Evolutionary conservation across 2,113 vertebrate genomes (phyloP), one percentile per base, ranked within the genome.

Genomic region (Picathartes gymnocephalus): DNA sequence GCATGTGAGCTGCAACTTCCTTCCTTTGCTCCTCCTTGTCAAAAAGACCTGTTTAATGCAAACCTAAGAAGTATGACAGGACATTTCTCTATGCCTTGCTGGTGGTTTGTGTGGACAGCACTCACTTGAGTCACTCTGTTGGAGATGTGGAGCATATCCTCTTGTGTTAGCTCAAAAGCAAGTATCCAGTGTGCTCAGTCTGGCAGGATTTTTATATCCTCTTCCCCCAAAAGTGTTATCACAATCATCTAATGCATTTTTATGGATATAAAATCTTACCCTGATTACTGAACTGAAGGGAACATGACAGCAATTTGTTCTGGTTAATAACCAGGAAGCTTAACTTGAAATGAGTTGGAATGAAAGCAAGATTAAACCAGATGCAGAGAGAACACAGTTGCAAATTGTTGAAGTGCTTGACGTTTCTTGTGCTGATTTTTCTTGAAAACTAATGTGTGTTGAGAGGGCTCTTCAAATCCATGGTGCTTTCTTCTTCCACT

Each of bases 301-400:
- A 95, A 96, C 79, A 92, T 23, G 68, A 88, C 92, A 91, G 64
- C 71, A 94, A 91, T 96, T 95, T 96, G 92, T 96, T 96, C 76
- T 0, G 0, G 93, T 86, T 95, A 96, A 90, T 95, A 95, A 90
- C 74, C 79, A 68, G 71, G 47, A 88, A 51, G 76, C 74, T 94
- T 88, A 95, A 86, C 76, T 74, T 88, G 85, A 88, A 96, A 70
- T 86, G 57, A 93, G 31, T 86, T 93, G 90, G 69, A 93, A 80
- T 56, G 87, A 94, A 88, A 80, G 64, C 64, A 71, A 92, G 88
- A 71, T 71, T 90, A 88, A 95, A 83, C 81, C 88, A 96, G 82
- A 86, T 96, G 92, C 64, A 54, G 47, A 86, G 48, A 80, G 53
- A 84, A n/a, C 12, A 31, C 78, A 80, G 24, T 27, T 93, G 56